Percentiles rank a stretch among this genome's conserved stretches.
Conservation (phyloP, 2,797 vertebrate genomes). For the Thunnus albacares region DNA sequence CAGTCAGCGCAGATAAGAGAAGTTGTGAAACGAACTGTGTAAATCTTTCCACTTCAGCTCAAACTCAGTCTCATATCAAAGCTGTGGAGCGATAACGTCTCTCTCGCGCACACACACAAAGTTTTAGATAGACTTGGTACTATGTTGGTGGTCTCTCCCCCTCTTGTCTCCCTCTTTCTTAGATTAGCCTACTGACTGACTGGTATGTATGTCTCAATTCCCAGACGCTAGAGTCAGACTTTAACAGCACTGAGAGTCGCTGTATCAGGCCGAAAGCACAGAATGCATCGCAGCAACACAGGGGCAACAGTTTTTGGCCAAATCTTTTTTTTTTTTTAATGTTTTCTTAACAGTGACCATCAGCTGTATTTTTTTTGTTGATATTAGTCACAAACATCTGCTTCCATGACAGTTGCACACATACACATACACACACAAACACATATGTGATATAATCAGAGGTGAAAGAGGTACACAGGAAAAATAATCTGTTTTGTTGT, state of each 20-base stretch:
- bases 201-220: slow-evolving; percentile 76
- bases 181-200: slow-evolving; percentile 80
- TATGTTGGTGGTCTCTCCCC: slow-evolving; percentile 76
- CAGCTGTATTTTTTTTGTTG: not conserved
- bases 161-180: slow-evolving; percentile 56
- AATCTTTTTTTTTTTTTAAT: not conserved
- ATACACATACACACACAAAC: not conserved
- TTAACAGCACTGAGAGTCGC: not conserved
- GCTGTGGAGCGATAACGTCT: slow-evolving; percentile 71
- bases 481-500: too few relatives aligned
- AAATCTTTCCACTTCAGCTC: slow-evolving; percentile 81
- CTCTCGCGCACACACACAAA: slow-evolving; percentile 18
- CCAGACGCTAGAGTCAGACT: slow-evolving; percentile 65
- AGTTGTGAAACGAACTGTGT: slow-evolving; percentile 80
- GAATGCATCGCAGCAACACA: not conserved
- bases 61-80: slow-evolving; percentile 80
- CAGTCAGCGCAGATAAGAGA: slow-evolving; percentile 73
- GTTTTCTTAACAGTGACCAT: not conserved
- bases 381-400: not conserved
- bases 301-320: not conserved
- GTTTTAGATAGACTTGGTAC: slow-evolving; percentile 62
- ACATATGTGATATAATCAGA: too few relatives aligned
- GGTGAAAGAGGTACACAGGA: too few relatives aligned
- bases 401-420: not conserved
- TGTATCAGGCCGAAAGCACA: slow-evolving; percentile 2